phyloP scores from a whole-genome alignment of 37 sponge, comb jelly and placozoan species.

The Crambe crambe region DNA sequence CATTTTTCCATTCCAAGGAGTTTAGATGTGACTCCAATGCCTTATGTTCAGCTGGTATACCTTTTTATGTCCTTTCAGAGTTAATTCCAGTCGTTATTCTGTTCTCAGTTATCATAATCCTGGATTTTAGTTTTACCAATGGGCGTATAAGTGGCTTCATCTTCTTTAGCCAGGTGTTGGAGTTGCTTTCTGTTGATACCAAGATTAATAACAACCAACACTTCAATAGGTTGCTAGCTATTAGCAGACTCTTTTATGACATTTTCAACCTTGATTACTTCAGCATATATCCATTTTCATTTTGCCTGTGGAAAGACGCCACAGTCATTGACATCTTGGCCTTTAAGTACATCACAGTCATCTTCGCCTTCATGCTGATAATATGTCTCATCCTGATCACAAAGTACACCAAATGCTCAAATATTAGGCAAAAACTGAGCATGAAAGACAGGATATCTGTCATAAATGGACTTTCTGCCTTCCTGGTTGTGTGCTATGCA shows the following conservation, averaged over 20 bases:
- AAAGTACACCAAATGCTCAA: not conserved
- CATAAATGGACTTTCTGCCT: conserved; percentile 32
- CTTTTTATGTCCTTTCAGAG: conserved; percentile 44
- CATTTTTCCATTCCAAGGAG: conserved; percentile 30
- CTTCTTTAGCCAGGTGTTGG: conserved; percentile 40
- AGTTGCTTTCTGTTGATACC: not conserved
- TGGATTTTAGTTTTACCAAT: conserved; percentile 49
- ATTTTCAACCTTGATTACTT: conserved; percentile 47
- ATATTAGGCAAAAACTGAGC: not conserved
- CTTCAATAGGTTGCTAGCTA: too few species aligned
- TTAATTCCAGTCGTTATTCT: conserved; percentile 36
- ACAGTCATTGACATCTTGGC: conserved; percentile 22
- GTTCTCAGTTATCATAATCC: conserved; percentile 6
- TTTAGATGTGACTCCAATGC: not conserved
- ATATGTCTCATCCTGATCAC: not conserved
- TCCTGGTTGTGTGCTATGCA: conserved; percentile 31
- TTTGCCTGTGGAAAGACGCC: conserved; percentile 42
- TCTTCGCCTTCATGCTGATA: conserved; percentile 21
- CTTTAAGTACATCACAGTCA: conserved; percentile 40
- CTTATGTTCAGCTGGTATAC: conserved; percentile 3
- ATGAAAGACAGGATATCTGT: not conserved
- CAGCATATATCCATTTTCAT: conserved; percentile 11
- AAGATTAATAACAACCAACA: too few species aligned
- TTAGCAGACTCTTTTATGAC: conserved; percentile 18
- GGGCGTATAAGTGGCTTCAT: conserved; percentile 44